These are phyloP conservation scores for Anthophora plumipes DNA, from an alignment of 2,888 invertebrate species.

Conservation along the genomic window DNA sequence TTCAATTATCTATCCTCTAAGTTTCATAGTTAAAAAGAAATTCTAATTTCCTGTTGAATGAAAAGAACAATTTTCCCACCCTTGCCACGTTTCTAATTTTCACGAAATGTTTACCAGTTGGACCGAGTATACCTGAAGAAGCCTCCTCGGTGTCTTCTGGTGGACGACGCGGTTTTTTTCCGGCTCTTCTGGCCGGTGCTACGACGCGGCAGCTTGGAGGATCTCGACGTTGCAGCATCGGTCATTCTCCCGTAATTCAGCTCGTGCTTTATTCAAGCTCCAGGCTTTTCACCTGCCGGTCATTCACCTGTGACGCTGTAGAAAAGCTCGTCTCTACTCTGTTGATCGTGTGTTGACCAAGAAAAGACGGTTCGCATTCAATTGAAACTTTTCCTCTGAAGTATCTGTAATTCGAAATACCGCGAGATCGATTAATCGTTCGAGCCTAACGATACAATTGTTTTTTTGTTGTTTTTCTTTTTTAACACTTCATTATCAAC, in stretches of 20 bases:
- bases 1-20: too few species aligned
- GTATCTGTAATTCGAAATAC: neutral
- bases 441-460: neutral
- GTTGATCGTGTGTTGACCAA: neutral
- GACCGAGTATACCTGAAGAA: constrained; percentile 14
- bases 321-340: constrained; percentile 1
- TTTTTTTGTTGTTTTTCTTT: too few species aligned
- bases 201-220: constrained; percentile 47
- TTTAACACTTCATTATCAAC: too few species aligned
- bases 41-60: too few species aligned
- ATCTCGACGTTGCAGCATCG: constrained; percentile 61
- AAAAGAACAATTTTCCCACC: too few species aligned
- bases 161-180: neutral
- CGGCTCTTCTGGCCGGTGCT: constrained; percentile 56
- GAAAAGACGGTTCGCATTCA: constrained; percentile 10
- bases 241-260: constrained; percentile 64
- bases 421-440: neutral
- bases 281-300: constrained; percentile 48
- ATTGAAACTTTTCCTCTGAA: constrained; percentile 26
- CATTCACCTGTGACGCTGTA: constrained; percentile 36
- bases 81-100: too few species aligned
- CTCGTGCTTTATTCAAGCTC: constrained; percentile 59
- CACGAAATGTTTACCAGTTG: neutral
- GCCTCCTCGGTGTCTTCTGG: neutral
- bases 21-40: too few species aligned